Evolutionary conservation across 2,797 vertebrate genomes (phyloP), one percentile per base, ranked within the genome.

Genomic region (Sebastes itinus): DNA sequence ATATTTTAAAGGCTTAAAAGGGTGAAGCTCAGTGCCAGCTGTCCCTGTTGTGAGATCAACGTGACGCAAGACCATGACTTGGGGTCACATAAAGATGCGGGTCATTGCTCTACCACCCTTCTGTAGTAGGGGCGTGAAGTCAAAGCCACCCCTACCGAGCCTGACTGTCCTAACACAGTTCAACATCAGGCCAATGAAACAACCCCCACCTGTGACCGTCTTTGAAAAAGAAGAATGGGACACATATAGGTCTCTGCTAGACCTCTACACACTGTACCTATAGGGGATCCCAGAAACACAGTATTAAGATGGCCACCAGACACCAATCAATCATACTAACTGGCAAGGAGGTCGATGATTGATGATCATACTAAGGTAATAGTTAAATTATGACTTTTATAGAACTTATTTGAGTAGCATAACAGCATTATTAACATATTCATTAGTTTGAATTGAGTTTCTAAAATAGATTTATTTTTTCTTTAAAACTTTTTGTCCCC

Each of bases 401-500:
- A 60, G 4, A 60, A 25, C 7, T 35, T 72, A 49, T 78, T 33
- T 35, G 1, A 75, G 6, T 42, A n/a, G 14, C 25, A 65, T 65
- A 49, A 56, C n/a, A 27, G 3, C 25, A 63, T 63, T 66, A 76
- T 72, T 76, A 81, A 32, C 23, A 67, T 78, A 67, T 59, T 42
- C 22, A 35, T 74, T 33, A 70, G 58, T 73, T 73, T 72, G 38
- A 77, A 70, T 58, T 28, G 33, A 69, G 23, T 79, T 78, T 65
- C 77, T 67, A 35, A 80, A 73, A 68, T 28, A 54, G 7, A 67
- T 75, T 63, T 68, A 0, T 61, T 56, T 65, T 69, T 52, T 25
- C 68, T 74, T 78, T 49, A 32, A 74, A 49, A 65, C 8, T 56
- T 80, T 35, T 76, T 78, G 63, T 82, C 55, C 62, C 46, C 18